Percentiles rank a stretch among this genome's conserved stretches.
phyloP scores from a whole-genome alignment of 2,113 vertebrate genomes.

The Lontra canadensis region DNA sequence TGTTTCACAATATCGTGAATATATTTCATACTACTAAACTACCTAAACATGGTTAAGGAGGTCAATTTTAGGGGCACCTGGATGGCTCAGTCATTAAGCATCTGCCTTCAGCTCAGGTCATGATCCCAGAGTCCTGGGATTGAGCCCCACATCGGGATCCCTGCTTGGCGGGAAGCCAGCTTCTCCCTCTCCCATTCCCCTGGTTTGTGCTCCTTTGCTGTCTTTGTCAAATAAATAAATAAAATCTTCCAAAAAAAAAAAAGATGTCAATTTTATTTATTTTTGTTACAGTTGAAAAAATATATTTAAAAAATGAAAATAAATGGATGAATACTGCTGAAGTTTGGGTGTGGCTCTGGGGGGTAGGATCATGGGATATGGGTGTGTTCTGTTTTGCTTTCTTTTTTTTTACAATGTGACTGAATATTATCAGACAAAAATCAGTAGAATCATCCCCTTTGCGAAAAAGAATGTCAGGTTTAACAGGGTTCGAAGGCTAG shows the following conservation, averaged over 20 bases:
- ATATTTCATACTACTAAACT: neutral
- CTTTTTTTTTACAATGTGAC: neutral
- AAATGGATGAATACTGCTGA: neutral
- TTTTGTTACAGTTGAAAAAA: neutral
- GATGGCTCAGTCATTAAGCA: too few relatives aligned
- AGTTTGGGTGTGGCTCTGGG: neutral
- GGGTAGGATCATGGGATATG: neutral
- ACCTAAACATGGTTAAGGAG: neutral
- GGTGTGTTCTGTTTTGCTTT: neutral
- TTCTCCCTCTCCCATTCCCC: too few relatives aligned
- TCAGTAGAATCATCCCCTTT: neutral
- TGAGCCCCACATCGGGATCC: too few relatives aligned
- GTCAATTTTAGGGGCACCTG: neutral
- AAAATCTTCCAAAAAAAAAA: too few relatives aligned
- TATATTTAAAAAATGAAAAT: neutral
- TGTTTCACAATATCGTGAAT: neutral
- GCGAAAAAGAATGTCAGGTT: neutral
- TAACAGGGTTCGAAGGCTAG: neutral
- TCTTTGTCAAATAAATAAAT: too few relatives aligned
- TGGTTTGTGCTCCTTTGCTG: too few relatives aligned
- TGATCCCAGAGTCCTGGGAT: too few relatives aligned
- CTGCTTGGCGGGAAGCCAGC: too few relatives aligned
- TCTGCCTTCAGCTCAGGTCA: too few relatives aligned
- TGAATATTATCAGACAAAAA: slow-evolving; percentile 9
- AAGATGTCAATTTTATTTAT: neutral